Conservation (phyloP, 2,888 invertebrate genomes). For the Panzeria rudis region DNA sequence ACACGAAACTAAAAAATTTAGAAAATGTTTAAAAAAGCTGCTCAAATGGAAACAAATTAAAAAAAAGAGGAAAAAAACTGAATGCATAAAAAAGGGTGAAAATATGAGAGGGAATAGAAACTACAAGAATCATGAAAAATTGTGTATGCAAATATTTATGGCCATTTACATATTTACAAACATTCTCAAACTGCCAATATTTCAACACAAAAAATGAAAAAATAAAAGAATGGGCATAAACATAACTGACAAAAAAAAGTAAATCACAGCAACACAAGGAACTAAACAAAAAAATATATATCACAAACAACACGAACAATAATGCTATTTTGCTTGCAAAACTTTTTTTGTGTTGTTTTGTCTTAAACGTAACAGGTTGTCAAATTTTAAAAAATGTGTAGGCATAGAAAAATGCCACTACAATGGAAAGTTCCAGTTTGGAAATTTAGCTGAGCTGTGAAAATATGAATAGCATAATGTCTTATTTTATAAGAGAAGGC, state of each 20-base stretch:
- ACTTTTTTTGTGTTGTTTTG: constrained; percentile 27
- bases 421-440: neutral
- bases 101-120: constrained; percentile 35
- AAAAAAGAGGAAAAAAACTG: constrained; percentile 20
- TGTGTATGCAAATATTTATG: constrained; percentile 62
- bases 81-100: constrained; percentile 51
- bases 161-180: constrained; percentile 58
- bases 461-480: neutral
- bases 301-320: constrained; percentile 37
- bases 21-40: constrained; percentile 54
- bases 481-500: no score
- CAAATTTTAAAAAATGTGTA: constrained; percentile 27
- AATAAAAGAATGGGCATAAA: constrained; percentile 26
- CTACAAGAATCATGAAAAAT: constrained; percentile 61
- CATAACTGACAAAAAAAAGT: constrained; percentile 26
- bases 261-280: constrained; percentile 41
- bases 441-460: neutral
- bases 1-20: constrained; percentile 59
- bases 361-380: constrained; percentile 65
- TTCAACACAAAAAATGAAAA: constrained; percentile 12
- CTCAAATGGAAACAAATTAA: constrained; percentile 63
- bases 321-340: constrained; percentile 41
- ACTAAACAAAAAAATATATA: neutral
- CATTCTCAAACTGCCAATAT: constrained; percentile 47
- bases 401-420: neutral